These are phyloP conservation scores for Leucania comma DNA, from an alignment of 2,888 invertebrate species.

Conservation along the genomic window DNA sequence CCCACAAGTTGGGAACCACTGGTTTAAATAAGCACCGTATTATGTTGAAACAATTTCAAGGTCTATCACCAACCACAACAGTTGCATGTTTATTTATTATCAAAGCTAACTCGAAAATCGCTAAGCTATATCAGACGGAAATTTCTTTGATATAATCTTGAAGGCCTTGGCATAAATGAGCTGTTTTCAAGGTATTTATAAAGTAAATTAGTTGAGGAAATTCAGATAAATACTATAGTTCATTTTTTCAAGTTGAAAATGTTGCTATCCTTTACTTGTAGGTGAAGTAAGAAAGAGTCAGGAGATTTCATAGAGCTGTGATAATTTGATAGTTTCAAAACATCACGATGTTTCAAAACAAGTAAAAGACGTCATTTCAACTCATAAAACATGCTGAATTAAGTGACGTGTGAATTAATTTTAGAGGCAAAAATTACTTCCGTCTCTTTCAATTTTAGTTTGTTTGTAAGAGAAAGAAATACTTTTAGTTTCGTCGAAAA, in stretches of 20 bases:
- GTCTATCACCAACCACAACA: background rate
- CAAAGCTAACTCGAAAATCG: constrained; percentile 10
- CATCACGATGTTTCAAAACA: background rate
- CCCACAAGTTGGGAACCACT: no score
- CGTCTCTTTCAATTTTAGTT: background rate
- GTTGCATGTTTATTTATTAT: constrained; percentile 25
- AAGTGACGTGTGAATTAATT: background rate
- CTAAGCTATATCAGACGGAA: constrained; percentile 12
- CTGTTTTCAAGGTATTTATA: constrained; percentile 1
- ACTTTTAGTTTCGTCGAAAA: background rate
- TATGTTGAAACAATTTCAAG: constrained; percentile 15
- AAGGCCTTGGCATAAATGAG: constrained; percentile 27
- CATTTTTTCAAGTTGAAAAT: background rate
- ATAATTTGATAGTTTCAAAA: background rate
- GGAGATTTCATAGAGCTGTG: background rate
- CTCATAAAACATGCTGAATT: background rate
- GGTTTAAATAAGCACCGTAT: background rate
- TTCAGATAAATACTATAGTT: background rate
- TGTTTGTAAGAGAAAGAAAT: constrained; percentile 1
- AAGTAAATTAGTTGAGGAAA: constrained; percentile 3
- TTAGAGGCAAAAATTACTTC: background rate
- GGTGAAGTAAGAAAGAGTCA: constrained; percentile 2
- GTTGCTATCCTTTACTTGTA: background rate
- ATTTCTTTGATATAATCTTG: constrained; percentile 24
- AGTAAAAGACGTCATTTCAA: background rate